These are phyloP conservation scores for Paramuricea clavata DNA, from an alignment of 92 coral and sea anemone genomes.

Conservation along the genomic window DNA sequence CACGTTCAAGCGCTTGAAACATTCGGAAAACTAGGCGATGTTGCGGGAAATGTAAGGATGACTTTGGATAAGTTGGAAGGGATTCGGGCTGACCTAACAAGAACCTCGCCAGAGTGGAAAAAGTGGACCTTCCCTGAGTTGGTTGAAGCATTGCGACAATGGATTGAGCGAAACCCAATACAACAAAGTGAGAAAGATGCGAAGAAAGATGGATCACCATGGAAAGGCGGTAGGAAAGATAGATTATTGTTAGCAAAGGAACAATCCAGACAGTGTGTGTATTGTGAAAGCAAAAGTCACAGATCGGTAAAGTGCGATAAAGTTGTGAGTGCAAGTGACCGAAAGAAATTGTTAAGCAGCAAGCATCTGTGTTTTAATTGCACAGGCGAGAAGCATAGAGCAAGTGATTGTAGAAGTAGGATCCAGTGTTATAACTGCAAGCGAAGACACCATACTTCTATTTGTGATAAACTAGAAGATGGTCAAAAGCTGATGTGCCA, in stretches of 20 bases:
- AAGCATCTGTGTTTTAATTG: conserved; percentile 19
- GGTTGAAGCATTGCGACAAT: not conserved
- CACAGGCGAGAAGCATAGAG: conserved; percentile 11
- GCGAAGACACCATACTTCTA: not conserved
- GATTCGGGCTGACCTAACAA: not conserved
- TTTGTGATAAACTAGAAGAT: not conserved
- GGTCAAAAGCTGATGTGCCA: not conserved
- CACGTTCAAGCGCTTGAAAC: too few relatives aligned
- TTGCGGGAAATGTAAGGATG: too few relatives aligned
- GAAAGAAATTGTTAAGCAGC: conserved; percentile 11
- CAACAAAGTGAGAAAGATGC: not conserved
- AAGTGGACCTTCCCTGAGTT: not conserved
- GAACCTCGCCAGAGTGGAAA: not conserved
- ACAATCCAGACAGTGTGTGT: not conserved
- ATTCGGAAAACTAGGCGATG: too few relatives aligned
- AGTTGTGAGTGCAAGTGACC: not conserved
- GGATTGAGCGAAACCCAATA: not conserved
- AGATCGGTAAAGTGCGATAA: not conserved
- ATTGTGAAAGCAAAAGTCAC: not conserved
- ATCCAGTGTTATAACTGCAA: not conserved
- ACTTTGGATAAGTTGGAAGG: too few relatives aligned
- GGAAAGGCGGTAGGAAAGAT: not conserved
- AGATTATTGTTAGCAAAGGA: not conserved
- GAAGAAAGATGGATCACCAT: not conserved
- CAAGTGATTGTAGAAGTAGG: conserved; percentile 10